Base-by-base conservation (phyloP, 2,113 vertebrate species). In the Stegastes partitus region DNA sequence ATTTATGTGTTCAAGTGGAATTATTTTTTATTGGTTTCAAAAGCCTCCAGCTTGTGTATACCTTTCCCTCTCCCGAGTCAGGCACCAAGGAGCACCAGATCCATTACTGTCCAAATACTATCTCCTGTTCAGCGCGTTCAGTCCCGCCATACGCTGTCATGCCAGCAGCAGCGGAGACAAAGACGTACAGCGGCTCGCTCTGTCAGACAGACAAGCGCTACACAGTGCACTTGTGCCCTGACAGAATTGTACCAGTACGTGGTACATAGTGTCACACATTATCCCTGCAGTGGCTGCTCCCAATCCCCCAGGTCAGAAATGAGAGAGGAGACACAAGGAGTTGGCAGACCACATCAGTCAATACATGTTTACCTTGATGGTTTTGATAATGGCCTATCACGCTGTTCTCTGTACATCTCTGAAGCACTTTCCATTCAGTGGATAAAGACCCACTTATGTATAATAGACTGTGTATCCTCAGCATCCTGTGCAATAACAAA, bases 71-170 rank as follows among this genome's bases (percentile, higher is more conserved):
- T 31, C 22, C 2, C 12, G n/a, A 45, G 22, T 53, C 21, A 19
- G 23, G 3, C 55, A 71, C 51, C 2, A 9, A 68, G n/a, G n/a
- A 59, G 64, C 44, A 61, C 7, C 45, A 54, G 39, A 78, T 61
- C 68, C 28, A n/a, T 66, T 66, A 71, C 51, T 0, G 1, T 53
- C 50, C 39, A 39, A 66, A 7, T 34, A 34, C 31, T 51, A 45
- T 54, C 37, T 26, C 18, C 23, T 31, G 58, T 26, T 11, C 25
- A 10, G 59, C 76, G 65, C 62, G 75, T 61, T 66, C 56, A 57
- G 21, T 62, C 62, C 49, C 65, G 61, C 47, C 84, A 75, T 61
- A 83, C 66, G 77, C 25, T 76, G 66, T 58, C 75, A 58, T 69
- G 74, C 45, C 51, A 61, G 57, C 53, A 12, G 73, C 11, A 34